Evolutionary conservation across 2,888 invertebrate genomes (phyloP), one percentile per base, ranked within the genome.

Genomic region (Deladenus siricidicola): DNA sequence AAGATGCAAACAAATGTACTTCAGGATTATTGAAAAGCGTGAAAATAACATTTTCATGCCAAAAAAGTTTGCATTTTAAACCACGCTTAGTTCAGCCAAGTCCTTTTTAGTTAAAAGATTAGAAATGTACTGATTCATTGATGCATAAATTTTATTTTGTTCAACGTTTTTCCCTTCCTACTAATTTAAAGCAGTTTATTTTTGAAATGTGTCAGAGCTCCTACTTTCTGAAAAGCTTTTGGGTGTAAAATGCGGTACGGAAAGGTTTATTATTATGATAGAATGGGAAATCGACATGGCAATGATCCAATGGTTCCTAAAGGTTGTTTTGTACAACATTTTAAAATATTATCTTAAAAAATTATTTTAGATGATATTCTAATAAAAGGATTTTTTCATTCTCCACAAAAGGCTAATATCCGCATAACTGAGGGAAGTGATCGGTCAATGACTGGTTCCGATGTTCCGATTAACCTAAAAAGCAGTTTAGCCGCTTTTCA

Each of bases 201-300:
- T n/a, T n/a, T n/a, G n/a, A n/a, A n/a, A n/a, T n/a, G n/a, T n/a
- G n/a, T n/a, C n/a, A n/a, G n/a, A n/a, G n/a, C n/a, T n/a, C n/a
- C n/a, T n/a, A n/a, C n/a, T n/a, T n/a, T n/a, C n/a, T n/a, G n/a
- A n/a, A n/a, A n/a, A n/a, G n/a, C n/a, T n/a, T n/a, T n/a, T n/a
- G n/a, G n/a, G n/a, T n/a, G 23, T 10, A 44, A 45, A 51, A 74
- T 74, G 74, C 67, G 74, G 24, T 74, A 74, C 63, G 74, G 74
- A 42, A 74, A 74, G 58, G 69, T 74, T 39, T 74, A 74, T 56
- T 74, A 63, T 55, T 73, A 74, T 65, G 74, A 74, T 65, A 63
- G 74, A 39, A 65, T 73, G 66, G 74, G 74, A 10, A 74, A 74
- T 62, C 60, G 69, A 34, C 52, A 28, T 14, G 29, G 10, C 2